A percentile compares a stretch with the other conserved stretches of the same genome.
Evolutionary conservation across 2,797 vertebrate genomes (phyloP).

Genomic region (Coilia nasus): DNA sequence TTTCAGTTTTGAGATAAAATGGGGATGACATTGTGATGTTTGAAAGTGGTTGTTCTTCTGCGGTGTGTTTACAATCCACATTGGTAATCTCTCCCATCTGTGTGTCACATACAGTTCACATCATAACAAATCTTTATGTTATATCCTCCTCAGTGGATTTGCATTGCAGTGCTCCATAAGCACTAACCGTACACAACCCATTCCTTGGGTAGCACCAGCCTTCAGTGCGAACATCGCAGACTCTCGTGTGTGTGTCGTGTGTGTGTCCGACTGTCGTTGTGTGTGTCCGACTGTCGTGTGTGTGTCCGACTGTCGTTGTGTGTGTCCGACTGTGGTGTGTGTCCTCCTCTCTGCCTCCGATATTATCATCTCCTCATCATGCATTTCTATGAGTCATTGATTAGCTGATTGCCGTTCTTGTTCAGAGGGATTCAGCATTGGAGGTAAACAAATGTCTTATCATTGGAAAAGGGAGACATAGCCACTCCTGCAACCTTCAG

Average conservation of each 20-base stretch:
- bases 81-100: not conserved
- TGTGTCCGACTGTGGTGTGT: slow-evolving; percentile 43
- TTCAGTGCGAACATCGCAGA: not conserved
- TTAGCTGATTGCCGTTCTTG: not conserved
- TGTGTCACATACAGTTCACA: not conserved
- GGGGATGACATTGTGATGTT: no score
- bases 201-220: not conserved
- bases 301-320: not conserved
- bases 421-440: not conserved
- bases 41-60: not conserved
- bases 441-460: not conserved
- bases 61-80: not conserved
- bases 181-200: not conserved
- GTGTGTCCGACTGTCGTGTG: no score
- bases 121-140: not conserved
- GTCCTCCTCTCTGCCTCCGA: slow-evolving; percentile 40
- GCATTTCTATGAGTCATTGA: not conserved
- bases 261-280: not conserved
- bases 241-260: not conserved
- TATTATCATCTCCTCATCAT: not conserved
- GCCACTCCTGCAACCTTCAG: no score
- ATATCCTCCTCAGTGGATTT: not conserved
- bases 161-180: not conserved
- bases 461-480: not conserved
- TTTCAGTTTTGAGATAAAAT: not conserved